Evolutionary conservation across 2,113 vertebrate genomes (phyloP).

Genomic region (Neogobius melanostomus): DNA sequence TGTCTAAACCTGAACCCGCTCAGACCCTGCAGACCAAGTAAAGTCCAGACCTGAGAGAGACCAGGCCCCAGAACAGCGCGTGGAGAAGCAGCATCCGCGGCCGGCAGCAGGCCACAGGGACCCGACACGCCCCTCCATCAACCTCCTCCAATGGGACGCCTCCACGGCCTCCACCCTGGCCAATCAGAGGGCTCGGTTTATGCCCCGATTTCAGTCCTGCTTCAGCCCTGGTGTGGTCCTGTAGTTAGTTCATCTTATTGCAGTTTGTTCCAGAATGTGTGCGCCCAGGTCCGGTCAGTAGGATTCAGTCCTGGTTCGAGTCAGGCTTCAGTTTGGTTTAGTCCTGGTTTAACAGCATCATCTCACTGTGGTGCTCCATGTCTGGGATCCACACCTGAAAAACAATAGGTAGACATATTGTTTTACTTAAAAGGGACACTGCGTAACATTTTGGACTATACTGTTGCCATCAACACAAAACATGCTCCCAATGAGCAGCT

Average conservation of each 20-base stretch:
- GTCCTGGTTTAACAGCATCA: background rate
- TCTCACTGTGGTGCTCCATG: background rate
- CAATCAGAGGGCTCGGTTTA: background rate
- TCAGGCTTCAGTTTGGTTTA: background rate
- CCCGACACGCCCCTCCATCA: slow-evolving; percentile 65
- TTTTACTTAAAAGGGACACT: no score
- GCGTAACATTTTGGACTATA: no score
- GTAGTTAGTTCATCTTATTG: background rate
- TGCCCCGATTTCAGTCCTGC: background rate
- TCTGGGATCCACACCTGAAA: background rate
- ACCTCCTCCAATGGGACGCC: slow-evolving; percentile 35
- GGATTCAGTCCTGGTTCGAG: background rate
- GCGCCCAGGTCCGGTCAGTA: background rate
- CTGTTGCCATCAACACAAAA: no score
- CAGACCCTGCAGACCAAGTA: background rate
- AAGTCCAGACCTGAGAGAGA: slow-evolving; percentile 57
- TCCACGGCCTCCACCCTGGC: slow-evolving; percentile 36
- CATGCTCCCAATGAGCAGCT: no score
- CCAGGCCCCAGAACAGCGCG: slow-evolving; percentile 64
- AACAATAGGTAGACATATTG: background rate
- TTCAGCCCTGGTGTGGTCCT: background rate
- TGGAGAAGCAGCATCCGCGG: slow-evolving; percentile 59
- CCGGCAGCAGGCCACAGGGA: slow-evolving; percentile 61
- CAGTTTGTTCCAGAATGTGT: background rate
- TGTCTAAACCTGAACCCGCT: background rate